Evolutionary conservation across 2,797 vertebrate species (phyloP).

Genomic region (Hippopotamyrus pictus): DNA sequence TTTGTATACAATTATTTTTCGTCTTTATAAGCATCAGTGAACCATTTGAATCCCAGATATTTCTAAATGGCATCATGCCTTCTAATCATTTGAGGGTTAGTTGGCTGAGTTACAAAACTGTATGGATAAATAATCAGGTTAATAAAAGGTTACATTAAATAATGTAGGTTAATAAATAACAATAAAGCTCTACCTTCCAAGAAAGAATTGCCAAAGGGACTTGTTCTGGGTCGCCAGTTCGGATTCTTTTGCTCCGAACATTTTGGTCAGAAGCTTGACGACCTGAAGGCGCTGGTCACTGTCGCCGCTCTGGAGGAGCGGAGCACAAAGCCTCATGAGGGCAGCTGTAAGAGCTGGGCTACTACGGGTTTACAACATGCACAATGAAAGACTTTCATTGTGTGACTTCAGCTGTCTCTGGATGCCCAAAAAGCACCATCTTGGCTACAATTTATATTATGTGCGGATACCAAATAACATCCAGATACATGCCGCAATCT

Average conservation of each 20-base stretch:
- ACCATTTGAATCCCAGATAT: background rate
- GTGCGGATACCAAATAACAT: background rate
- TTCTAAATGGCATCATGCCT: background rate
- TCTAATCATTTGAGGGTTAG: background rate
- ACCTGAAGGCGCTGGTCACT: conserved; percentile 94
- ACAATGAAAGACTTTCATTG: background rate
- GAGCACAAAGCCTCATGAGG: background rate
- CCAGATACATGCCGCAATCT: background rate
- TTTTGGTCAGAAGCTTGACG: conserved; percentile 94
- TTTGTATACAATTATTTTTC: background rate
- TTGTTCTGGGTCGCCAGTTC: conserved; percentile 95
- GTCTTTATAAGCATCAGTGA: background rate
- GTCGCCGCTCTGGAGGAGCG: conserved; percentile 83
- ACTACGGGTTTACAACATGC: background rate
- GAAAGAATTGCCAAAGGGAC: conserved; percentile 96
- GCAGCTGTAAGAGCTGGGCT: background rate
- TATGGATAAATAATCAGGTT: background rate
- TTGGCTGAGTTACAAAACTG: background rate
- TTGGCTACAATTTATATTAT: background rate
- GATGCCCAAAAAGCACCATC: background rate
- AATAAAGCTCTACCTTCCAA: conserved; percentile 73
- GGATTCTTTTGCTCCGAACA: conserved; percentile 97
- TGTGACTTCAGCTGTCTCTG: background rate
- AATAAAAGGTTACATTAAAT: background rate
- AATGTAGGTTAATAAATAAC: background rate